phyloP scores from a whole-genome alignment of 1,140 invertebrate genomes.

The Drosophila tropicalis region DNA sequence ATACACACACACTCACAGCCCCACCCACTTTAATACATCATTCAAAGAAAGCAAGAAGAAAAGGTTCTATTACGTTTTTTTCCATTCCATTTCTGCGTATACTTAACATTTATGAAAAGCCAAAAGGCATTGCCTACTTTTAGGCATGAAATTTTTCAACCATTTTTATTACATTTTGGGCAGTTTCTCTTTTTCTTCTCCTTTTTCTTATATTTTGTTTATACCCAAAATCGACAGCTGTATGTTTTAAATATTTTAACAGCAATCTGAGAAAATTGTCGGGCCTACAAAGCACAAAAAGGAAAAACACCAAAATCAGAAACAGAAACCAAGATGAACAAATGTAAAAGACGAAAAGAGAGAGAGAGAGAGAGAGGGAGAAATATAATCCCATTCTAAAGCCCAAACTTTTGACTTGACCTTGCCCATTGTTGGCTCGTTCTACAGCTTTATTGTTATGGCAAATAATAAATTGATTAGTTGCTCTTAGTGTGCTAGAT shows the following conservation, averaged over 20 bases:
- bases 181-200: constrained; percentile 22
- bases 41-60: constrained; percentile 2
- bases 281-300: constrained; percentile 20
- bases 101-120: constrained; percentile 40
- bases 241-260: constrained; percentile 69
- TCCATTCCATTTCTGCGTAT: neutral
- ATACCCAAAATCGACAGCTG: constrained; percentile 38
- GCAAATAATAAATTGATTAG: constrained; percentile 79
- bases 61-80: neutral
- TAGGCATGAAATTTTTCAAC: neutral
- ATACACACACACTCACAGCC: constrained; percentile 27
- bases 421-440: constrained; percentile 21
- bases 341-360: neutral
- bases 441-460: constrained; percentile 58
- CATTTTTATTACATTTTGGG: constrained; percentile 25
- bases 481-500: constrained; percentile 22
- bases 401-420: constrained; percentile 36
- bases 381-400: constrained; percentile 52
- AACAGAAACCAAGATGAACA: constrained; percentile 11
- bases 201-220: neutral
- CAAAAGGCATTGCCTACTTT: constrained; percentile 26
- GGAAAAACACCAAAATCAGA: neutral
- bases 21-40: constrained; percentile 19
- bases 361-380: constrained; percentile 2
- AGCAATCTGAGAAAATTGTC: constrained; percentile 51